These are phyloP conservation scores for Bovichtus variegatus DNA, from an alignment of 2,797 vertebrate genomes.

Conservation along the genomic window DNA sequence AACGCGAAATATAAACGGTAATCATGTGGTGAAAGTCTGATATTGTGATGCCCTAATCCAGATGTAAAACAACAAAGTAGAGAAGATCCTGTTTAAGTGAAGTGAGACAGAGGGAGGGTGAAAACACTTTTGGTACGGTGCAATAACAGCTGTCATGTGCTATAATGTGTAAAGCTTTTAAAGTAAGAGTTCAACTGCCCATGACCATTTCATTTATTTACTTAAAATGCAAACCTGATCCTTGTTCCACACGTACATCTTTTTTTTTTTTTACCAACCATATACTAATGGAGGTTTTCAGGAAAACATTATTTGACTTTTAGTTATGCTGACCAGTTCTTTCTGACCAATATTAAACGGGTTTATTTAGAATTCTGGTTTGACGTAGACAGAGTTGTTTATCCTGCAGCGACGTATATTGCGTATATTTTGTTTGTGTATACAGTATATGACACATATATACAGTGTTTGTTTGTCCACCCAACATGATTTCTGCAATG, in stretches of 20 bases:
- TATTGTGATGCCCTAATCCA: too few species aligned
- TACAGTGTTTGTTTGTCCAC: neutral
- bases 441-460: neutral
- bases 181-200: too few species aligned
- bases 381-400: neutral
- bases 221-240: neutral
- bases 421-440: neutral
- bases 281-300: neutral
- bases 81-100: neutral
- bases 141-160: conserved; percentile 29
- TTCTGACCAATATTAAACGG: neutral
- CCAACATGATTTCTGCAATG: neutral
- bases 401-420: neutral
- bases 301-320: neutral
- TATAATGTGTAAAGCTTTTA: neutral
- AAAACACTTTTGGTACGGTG: neutral
- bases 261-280: neutral
- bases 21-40: too few species aligned
- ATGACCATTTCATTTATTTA: neutral
- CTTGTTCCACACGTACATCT: neutral
- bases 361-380: neutral
- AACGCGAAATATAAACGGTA: too few species aligned
- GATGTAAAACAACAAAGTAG: neutral
- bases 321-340: neutral
- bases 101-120: neutral